Conservation (phyloP, 2,888 invertebrate species). For the Dendrolimus pini region DNA sequence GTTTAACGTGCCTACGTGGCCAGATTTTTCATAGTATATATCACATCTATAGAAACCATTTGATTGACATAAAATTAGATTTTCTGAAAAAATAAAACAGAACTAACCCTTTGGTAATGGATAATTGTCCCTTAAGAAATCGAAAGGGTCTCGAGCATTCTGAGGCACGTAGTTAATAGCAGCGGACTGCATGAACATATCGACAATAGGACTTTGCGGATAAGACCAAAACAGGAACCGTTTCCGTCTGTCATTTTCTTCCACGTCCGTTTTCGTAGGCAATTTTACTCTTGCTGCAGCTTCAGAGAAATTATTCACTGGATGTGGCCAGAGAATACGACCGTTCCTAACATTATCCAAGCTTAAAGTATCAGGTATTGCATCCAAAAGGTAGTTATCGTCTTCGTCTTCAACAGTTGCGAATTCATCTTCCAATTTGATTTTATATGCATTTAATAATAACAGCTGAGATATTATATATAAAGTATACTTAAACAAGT, state of each 20-base stretch:
- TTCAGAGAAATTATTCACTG: conserved; percentile 27
- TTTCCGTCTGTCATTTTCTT: conserved; percentile 19
- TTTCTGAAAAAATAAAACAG: neutral
- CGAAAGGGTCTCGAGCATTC: conserved; percentile 51
- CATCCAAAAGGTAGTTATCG: conserved; percentile 10
- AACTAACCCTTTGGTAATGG: conserved; percentile 61
- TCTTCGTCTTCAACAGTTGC: conserved; percentile 31
- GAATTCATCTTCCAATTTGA: conserved; percentile 30
- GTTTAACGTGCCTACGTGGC: too few species aligned
- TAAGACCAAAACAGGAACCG: conserved; percentile 47
- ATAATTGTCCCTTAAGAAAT: conserved; percentile 57
- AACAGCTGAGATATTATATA: conserved; percentile 18
- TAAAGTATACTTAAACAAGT: conserved; percentile 18
- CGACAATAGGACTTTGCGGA: conserved; percentile 52
- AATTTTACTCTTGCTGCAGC: conserved; percentile 4
- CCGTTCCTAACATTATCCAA: conserved; percentile 23
- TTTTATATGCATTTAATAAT: conserved; percentile 21
- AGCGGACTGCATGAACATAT: conserved; percentile 53
- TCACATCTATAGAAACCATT: too few species aligned
- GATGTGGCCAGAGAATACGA: conserved; percentile 51
- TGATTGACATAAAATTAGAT: too few species aligned
- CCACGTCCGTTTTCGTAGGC: conserved; percentile 7
- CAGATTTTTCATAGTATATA: too few species aligned
- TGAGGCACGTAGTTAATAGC: conserved; percentile 39
- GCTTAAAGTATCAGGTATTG: conserved; percentile 12